These are phyloP conservation scores for Heloderma charlesbogerti DNA, from an alignment of 2,113 vertebrate genomes.

Conservation along the genomic window DNA sequence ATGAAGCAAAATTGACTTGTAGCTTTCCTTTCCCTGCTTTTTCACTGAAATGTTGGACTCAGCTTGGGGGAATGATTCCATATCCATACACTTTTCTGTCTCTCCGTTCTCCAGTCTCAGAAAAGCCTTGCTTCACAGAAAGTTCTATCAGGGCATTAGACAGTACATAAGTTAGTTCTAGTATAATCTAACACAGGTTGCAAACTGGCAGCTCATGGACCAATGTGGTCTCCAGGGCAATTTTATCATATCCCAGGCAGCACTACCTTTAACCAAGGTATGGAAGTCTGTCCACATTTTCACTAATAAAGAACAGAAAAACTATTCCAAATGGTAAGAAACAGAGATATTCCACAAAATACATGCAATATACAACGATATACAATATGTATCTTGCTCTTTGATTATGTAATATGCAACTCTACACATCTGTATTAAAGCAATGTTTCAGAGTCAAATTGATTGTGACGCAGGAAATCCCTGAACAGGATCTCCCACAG, in stretches of 20 bases:
- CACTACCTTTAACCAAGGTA: not conserved
- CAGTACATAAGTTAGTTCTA: not conserved
- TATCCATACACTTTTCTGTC: not conserved
- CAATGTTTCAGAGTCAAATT: not conserved
- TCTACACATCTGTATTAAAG: not conserved
- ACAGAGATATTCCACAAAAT: not conserved
- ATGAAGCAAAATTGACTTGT: not conserved
- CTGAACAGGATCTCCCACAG: not conserved
- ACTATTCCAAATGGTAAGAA: not conserved
- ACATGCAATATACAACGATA: not conserved
- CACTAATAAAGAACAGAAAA: not conserved
- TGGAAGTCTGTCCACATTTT: not conserved
- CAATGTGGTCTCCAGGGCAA: not conserved
- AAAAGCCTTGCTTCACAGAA: not conserved
- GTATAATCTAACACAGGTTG: not conserved
- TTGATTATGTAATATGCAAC: not conserved
- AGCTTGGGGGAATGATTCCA: not conserved
- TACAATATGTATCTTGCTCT: not conserved
- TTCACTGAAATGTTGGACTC: not conserved
- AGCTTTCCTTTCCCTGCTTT: not conserved
- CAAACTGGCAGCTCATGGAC: not conserved
- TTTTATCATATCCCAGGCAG: not conserved
- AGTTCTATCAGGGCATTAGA: not conserved
- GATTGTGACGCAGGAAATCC: not conserved
- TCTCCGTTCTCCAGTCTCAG: not conserved